phyloP scores from a whole-genome alignment of 2,888 invertebrate genomes.

The Pollenia griseotomentosa region DNA sequence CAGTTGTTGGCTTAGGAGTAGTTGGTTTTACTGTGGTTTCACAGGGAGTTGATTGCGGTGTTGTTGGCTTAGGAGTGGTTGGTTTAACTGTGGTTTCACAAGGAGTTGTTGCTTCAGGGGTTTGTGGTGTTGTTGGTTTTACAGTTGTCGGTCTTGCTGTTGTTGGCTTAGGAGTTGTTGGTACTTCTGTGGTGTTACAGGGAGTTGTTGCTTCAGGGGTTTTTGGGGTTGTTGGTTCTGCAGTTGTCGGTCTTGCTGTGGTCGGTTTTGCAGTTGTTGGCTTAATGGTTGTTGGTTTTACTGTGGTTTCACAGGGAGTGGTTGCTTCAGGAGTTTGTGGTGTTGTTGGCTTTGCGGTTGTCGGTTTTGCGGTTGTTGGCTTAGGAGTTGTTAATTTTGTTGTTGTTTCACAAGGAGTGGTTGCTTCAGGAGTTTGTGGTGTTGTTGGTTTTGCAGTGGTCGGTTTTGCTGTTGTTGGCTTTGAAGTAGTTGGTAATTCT shows the following conservation, averaged over 20 bases:
- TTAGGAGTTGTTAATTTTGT: background rate
- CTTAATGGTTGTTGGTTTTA: background rate
- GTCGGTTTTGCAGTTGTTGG: background rate
- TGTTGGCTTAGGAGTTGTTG: background rate
- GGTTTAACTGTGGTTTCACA: background rate
- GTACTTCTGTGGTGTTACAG: background rate
- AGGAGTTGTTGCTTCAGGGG: background rate
- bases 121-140: conserved; percentile 2
- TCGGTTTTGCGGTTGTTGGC: background rate
- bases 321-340: background rate
- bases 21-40: background rate
- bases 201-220: background rate
- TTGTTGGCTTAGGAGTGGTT: background rate
- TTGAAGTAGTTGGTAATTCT: no score
- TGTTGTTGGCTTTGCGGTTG: background rate
- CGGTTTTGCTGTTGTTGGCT: background rate
- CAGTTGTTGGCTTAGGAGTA: background rate
- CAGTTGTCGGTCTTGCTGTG: no score
- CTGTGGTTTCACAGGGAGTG: background rate
- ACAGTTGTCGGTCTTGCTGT: background rate
- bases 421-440: no score
- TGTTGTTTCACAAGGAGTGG: no score
- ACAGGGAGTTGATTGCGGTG: background rate
- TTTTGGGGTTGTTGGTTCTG: background rate
- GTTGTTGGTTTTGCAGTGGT: background rate